Evolutionary conservation across 2,888 invertebrate genomes (phyloP), one percentile per base, ranked within the genome.

Genomic region (Petrolisthes cinctipes): DNA sequence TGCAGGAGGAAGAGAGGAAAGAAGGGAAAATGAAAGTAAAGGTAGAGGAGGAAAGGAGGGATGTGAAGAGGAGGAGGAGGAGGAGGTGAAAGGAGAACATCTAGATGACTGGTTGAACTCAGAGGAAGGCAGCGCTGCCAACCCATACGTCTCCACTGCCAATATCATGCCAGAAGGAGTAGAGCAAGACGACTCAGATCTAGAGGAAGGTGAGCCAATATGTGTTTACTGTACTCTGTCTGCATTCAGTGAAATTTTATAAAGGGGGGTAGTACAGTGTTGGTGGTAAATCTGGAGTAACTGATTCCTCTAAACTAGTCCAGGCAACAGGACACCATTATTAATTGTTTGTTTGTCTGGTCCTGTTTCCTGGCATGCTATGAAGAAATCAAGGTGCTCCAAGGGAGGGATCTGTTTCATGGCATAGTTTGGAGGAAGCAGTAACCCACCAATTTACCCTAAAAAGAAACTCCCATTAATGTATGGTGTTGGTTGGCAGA

Each of bases 61-160:
- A 11, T 23, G 57, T 5, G 54, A 68, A 17, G 68, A n/a, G 17
- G 23, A 68, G 14, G 79, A 20, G n/a, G 86, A 86, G 23, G 82
- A 82, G 53, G 78, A 76, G 0, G 82, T 57, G 11, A 87, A 82
- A 23, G 73, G 53, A 6, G 83, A 87, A 37, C 83, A 78, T 14
- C 66, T 87, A 11, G 87, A 87, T 81, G 84, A 87, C 54, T 87
- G 87, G 87, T 61, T 87, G 4, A 83, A 83, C 66, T 84, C 87
- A 51, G 84, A 87, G 51, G 80, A 84, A 37, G 75, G 83, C 54
- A 87, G 80, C 17, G 83, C 83, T 23, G 83, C 71, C 17, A 87
- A 87, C 37, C 87, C 87, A 23, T 87, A 87, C 75, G 84, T 87
- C 51, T 87, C 87, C 53, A 83, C 73, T 37, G 54, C 83, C 20